Conservation (phyloP, 2,888 invertebrate genomes). For the Andrena hattorfiana region DNA sequence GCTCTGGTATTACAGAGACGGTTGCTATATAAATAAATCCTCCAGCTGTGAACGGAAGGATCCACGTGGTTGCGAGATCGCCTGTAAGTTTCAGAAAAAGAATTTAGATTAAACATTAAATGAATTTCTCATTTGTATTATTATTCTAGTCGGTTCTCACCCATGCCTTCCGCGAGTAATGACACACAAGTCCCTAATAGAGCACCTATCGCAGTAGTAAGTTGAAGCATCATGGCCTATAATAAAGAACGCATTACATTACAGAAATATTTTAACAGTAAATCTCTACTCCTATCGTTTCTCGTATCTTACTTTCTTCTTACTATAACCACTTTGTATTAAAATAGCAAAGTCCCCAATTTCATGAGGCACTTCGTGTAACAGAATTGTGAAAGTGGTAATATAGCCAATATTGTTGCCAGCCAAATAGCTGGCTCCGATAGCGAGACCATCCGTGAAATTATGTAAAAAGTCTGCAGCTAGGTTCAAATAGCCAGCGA, state of each 20-base stretch:
- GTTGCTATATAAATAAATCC: slow-evolving; percentile 99
- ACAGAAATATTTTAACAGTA: not conserved
- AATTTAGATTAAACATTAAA: not conserved
- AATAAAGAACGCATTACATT: slow-evolving; percentile 21
- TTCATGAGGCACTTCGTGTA: slow-evolving; percentile 99
- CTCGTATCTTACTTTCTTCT: slow-evolving; percentile 88
- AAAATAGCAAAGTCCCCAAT: slow-evolving; percentile 99
- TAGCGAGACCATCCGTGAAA: slow-evolving; percentile 99
- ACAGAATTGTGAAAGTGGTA: slow-evolving; percentile 97
- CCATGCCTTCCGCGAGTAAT: slow-evolving; percentile 91
- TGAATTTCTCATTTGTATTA: not conserved
- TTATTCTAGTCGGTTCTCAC: slow-evolving; percentile 75
- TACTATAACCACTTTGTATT: slow-evolving; percentile 97
- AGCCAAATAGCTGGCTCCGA: slow-evolving; percentile 98
- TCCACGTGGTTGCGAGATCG: slow-evolving; percentile 92
- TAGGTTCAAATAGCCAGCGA: slow-evolving; percentile 97
- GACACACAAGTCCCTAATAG: slow-evolving; percentile 96
- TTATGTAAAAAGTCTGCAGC: slow-evolving; percentile 99
- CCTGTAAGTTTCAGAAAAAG: slow-evolving; percentile 85
- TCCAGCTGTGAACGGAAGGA: slow-evolving; percentile 98
- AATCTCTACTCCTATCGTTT: not conserved
- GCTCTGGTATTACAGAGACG: slow-evolving; percentile 99
- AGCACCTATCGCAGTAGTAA: slow-evolving; percentile 98
- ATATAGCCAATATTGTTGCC: slow-evolving; percentile 94
- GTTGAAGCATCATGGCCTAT: slow-evolving; percentile 97